Base-by-base conservation (phyloP, 2,888 invertebrate genomes). In the Ormyrus pomaceus region DNA sequence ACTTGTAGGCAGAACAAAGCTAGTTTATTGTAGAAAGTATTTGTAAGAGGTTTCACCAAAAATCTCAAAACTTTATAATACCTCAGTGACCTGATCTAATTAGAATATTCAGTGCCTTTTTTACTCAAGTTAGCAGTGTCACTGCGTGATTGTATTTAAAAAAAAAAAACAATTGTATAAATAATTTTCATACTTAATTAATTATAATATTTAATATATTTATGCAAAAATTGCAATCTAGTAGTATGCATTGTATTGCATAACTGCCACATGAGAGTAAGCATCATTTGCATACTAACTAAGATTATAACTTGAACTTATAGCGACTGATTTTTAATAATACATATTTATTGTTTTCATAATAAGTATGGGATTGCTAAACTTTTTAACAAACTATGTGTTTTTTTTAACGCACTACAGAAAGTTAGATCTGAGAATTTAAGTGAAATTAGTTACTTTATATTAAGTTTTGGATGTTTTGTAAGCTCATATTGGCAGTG, bases 21-120 rank as follows among this genome's bases (percentile, higher is more conserved):
- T 56, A 71, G 8, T 72, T 71, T 72, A 62, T 66, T 69, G 72
- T 72, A 71, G 11, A 71, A 71, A 75, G 66, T 81, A 81, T 78
- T 78, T 75, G 58, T 61, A 65, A 46, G 70, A 78, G 68, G 69
- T 81, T 64, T 62, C 8, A 78, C n/a, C 7, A 65, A 77, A 65
- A 74, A 68, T 78, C 72, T 78, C 74, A 71, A 75, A 69, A 77
- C 62, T 72, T 72, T 64, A 64, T 64, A 73, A 51, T 78, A 74
- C 64, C 78, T 66, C 66, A 78, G 75, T 81, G 78, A 81, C 75
- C 75, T 81, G 81, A 81, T 71, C 19, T 61, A 77, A 69, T 61
- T 75, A 78, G 62, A 55, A 81, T 81, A 81, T 72, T 81, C 78
- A 81, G 81, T 81, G 81, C 78, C 81, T 81, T 78, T 68, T 78